Conservation (phyloP, 1,140 invertebrate species). For the Rhynchophorus ferrugineus region DNA sequence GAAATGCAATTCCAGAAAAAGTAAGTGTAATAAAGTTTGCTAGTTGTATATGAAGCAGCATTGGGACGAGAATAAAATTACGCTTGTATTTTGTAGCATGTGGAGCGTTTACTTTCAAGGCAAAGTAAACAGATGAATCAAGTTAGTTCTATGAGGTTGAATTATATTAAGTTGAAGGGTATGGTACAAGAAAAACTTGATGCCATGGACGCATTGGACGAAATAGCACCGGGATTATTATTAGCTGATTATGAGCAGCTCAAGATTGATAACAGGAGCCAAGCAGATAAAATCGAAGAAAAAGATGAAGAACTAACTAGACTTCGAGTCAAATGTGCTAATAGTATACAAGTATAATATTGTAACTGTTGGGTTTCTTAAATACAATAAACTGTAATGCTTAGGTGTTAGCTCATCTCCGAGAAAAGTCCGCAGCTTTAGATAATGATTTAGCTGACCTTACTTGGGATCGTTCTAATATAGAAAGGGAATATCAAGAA, state of each 20-base stretch:
- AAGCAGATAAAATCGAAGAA: conserved; percentile 38
- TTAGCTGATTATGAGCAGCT: conserved; percentile 36
- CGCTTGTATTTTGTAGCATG: no score
- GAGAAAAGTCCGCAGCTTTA: conserved; percentile 33
- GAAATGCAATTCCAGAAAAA: conserved; percentile 14
- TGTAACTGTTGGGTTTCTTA: no score
- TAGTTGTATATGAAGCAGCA: no score
- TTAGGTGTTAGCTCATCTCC: conserved; percentile 32
- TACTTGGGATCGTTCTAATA: not conserved
- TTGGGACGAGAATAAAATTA: no score
- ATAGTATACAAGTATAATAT: conserved; percentile 30
- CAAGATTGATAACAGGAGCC: conserved; percentile 37
- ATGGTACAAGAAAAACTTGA: conserved; percentile 23
- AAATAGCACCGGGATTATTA: conserved; percentile 21
- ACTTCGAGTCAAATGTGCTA: conserved; percentile 28
- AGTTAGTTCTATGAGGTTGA: conserved; percentile 26
- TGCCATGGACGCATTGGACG: conserved; percentile 14
- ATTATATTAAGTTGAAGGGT: conserved; percentile 24
- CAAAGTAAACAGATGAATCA: conserved; percentile 23
- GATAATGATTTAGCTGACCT: conserved; percentile 15
- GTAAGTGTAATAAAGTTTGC: conserved; percentile 5
- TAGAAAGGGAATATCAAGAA: not conserved
- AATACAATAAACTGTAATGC: no score
- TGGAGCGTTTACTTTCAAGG: conserved; percentile 22
- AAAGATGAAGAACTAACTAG: conserved; percentile 33